phyloP scores from a whole-genome alignment of 1,140 invertebrate species.

The Aphelenchoides besseyi region DNA sequence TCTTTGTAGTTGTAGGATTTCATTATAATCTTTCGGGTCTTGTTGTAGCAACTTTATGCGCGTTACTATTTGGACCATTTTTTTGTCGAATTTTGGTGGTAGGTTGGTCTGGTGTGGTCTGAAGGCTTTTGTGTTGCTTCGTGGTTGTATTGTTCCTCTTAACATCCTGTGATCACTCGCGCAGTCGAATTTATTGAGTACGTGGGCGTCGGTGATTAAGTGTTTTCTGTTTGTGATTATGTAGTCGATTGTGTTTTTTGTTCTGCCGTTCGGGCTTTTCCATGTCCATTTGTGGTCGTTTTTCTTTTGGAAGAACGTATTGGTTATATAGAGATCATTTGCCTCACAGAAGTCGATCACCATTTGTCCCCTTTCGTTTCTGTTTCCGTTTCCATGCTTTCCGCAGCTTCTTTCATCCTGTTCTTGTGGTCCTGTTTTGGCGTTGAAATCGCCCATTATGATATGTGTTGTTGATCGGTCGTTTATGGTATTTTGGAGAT shows the following conservation, averaged over 20 bases:
- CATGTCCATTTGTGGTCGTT: background rate
- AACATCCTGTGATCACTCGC: background rate
- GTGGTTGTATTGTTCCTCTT: background rate
- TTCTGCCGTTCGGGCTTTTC: background rate
- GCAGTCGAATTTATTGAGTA: background rate
- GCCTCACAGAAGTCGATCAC: background rate
- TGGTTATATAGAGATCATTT: background rate
- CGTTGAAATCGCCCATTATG: background rate
- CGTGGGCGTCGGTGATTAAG: background rate
- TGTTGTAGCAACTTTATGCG: background rate
- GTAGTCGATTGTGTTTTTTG: background rate
- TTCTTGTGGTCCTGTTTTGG: background rate
- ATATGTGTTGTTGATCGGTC: background rate
- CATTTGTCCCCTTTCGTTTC: background rate
- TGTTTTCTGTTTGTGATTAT: background rate
- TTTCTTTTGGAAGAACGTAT: background rate
- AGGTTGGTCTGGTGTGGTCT: background rate
- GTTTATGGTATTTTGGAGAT: background rate
- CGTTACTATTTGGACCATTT: background rate
- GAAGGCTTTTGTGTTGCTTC: background rate
- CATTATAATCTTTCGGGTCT: background rate
- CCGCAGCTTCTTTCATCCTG: background rate
- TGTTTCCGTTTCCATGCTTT: background rate
- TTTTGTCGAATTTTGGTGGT: background rate
- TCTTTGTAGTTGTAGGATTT: background rate